Evolutionary conservation across 1,140 invertebrate species (phyloP).

Genomic region (Camponotus pennsylvanicus): DNA sequence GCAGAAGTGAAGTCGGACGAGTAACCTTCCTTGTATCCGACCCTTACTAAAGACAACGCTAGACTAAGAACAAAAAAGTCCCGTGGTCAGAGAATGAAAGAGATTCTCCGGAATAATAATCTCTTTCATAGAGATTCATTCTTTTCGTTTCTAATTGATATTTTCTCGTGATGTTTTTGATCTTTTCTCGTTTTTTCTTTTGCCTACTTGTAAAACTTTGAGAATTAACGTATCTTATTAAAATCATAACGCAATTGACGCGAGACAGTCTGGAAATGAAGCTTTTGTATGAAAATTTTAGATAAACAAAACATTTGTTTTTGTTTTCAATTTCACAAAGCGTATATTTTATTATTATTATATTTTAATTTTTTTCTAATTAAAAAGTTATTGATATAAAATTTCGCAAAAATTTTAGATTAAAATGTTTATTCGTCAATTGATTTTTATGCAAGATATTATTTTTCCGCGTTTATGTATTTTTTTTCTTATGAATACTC

Average conservation of each 20-base stretch:
- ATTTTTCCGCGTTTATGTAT: not conserved
- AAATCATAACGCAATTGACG: not conserved
- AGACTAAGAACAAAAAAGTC: conserved; percentile 29
- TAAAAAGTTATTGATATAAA: not conserved
- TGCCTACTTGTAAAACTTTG: not conserved
- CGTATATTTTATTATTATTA: not conserved
- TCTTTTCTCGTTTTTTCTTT: not conserved
- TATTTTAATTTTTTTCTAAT: not conserved
- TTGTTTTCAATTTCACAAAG: not conserved
- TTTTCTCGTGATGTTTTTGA: conserved; percentile 1
- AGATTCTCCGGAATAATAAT: conserved; percentile 48
- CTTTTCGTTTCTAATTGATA: conserved; percentile 31
- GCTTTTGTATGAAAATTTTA: not conserved
- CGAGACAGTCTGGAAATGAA: not conserved
- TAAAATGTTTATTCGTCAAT: not conserved
- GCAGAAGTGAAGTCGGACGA: conserved; percentile 13
- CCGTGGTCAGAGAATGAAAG: not conserved
- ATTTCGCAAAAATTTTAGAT: conserved; percentile 10
- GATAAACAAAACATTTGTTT: not conserved
- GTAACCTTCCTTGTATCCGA: conserved; percentile 2
- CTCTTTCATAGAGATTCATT: conserved; percentile 58
- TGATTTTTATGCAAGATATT: not conserved
- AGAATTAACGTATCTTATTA: not conserved
- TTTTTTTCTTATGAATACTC: not conserved
- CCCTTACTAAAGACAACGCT: conserved; percentile 17